Evolutionary conservation across 2,797 vertebrate genomes (phyloP).

Genomic region (Arctocebus calabarensis): DNA sequence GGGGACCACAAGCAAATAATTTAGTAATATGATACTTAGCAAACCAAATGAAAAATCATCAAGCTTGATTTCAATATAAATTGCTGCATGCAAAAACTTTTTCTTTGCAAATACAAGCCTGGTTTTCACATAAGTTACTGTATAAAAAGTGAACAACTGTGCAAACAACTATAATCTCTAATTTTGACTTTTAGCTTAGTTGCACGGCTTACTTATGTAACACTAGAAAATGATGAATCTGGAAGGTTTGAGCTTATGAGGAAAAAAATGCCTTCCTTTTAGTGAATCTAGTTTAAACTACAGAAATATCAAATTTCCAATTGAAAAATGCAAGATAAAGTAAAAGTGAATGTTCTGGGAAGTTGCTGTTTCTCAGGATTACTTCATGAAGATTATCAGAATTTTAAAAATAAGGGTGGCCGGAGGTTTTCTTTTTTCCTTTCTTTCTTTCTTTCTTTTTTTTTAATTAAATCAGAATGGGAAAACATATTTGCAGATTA

Average conservation of each 20-base stretch:
- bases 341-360: constrained; percentile 56
- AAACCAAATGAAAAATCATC: constrained; percentile 37
- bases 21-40: background rate
- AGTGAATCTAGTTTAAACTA: constrained; percentile 61
- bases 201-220: constrained; percentile 38
- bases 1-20: constrained; percentile 41
- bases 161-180: background rate
- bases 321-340: constrained; percentile 65
- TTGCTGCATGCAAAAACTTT: background rate
- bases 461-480: too few species aligned
- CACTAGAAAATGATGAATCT: constrained; percentile 34
- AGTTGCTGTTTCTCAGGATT: constrained; percentile 27
- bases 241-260: constrained; percentile 50
- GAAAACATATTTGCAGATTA: too few species aligned
- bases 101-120: background rate
- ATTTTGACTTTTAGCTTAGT: constrained; percentile 57
- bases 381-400: background rate
- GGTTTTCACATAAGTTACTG: background rate
- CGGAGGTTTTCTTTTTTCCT: background rate
- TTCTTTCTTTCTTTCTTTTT: too few species aligned
- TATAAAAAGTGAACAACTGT: constrained; percentile 24
- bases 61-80: constrained; percentile 41
- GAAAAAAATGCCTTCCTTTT: constrained; percentile 64
- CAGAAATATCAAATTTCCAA: constrained; percentile 69
- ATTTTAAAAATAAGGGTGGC: constrained; percentile 4